A percentile compares a stretch with the other conserved stretches of the same genome.
Evolutionary conservation across 2,113 vertebrate species (phyloP).

Genomic region (Eupsittula cactorum): DNA sequence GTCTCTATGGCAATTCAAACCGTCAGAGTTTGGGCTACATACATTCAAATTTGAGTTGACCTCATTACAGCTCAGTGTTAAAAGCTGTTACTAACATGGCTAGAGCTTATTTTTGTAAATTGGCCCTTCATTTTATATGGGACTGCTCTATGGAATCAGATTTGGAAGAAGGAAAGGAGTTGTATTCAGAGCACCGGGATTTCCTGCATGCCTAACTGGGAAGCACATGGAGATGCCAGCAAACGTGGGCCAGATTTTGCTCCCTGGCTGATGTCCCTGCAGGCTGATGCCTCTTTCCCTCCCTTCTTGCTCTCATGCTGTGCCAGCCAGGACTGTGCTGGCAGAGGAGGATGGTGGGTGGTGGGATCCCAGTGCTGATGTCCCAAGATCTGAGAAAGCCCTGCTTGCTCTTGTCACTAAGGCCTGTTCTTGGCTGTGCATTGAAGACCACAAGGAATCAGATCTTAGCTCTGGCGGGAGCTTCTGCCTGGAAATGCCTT

Average conservation of each 20-base stretch:
- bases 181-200: background rate
- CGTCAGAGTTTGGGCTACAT: background rate
- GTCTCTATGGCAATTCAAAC: slow-evolving; percentile 7
- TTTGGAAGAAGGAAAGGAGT: background rate
- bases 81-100: background rate
- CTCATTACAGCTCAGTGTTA: background rate
- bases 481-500: background rate
- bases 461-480: background rate
- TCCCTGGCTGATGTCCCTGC: background rate
- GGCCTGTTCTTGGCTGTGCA: background rate
- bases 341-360: background rate
- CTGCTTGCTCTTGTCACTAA: background rate
- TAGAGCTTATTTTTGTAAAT: background rate
- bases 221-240: background rate
- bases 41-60: background rate
- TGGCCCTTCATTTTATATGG: background rate
- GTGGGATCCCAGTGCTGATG: background rate
- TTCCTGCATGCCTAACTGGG: background rate
- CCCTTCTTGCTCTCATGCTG: background rate
- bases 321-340: background rate
- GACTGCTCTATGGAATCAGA: background rate
- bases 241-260: background rate
- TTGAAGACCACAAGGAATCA: background rate
- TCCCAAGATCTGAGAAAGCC: background rate
- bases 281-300: background rate